These are phyloP conservation scores for Mystacornis crossleyi DNA, from an alignment of 2,113 vertebrate species.

Conservation along the genomic window DNA sequence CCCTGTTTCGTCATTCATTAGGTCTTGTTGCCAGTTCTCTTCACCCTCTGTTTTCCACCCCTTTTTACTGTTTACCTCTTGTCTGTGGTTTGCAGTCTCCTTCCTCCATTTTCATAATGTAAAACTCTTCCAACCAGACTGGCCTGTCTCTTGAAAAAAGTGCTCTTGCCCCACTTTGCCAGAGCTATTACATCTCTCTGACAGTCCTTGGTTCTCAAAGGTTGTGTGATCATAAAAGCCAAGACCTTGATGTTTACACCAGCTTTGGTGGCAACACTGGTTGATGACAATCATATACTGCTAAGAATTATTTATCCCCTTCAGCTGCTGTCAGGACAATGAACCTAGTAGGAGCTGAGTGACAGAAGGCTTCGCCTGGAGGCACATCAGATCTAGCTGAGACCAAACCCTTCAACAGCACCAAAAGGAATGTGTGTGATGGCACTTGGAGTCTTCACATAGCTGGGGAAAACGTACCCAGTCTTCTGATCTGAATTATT, in stretches of 20 bases:
- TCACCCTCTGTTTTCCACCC: neutral
- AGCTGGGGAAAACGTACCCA: accelerated
- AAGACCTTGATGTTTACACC: neutral
- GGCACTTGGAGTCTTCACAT: neutral
- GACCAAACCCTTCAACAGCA: neutral
- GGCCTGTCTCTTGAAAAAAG: neutral
- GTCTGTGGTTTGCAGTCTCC: neutral
- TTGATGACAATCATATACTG: neutral
- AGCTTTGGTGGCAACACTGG: neutral
- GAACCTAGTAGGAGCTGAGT: neutral
- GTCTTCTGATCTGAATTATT: neutral
- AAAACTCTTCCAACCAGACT: neutral
- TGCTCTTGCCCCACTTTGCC: neutral
- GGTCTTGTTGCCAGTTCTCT: neutral
- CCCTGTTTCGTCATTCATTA: neutral
- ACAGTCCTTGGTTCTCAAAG: neutral
- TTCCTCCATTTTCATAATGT: neutral
- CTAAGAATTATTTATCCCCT: neutral
- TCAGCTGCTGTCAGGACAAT: neutral
- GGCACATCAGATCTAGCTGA: neutral
- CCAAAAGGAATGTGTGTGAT: neutral
- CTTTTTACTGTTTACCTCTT: neutral
- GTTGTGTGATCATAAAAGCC: neutral
- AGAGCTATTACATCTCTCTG: neutral
- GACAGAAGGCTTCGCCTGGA: neutral